A percentile compares a stretch with the other conserved stretches of the same genome.
Evolutionary conservation across 2,113 vertebrate species (phyloP).

Genomic region (Ammodytes marinus): DNA sequence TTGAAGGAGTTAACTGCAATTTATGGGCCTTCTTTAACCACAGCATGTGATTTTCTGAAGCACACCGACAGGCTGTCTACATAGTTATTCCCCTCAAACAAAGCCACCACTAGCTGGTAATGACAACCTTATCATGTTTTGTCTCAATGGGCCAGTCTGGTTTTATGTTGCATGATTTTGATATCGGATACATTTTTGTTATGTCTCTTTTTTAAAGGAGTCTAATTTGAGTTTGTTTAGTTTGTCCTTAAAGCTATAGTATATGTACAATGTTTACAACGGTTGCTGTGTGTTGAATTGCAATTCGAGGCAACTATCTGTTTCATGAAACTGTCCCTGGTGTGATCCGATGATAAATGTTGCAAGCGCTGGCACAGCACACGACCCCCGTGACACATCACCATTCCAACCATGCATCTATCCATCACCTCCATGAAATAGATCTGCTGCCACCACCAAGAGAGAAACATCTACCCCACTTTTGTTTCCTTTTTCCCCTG

Average conservation of each 20-base stretch:
- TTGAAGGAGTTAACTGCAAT: conserved; percentile 18
- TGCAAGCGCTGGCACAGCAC: conserved; percentile 21
- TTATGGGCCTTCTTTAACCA: neutral
- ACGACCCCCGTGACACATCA: conserved; percentile 47
- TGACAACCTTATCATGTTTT: conserved; percentile 11
- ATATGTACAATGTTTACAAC: neutral
- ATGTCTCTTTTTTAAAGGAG: neutral
- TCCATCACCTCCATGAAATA: conserved; percentile 27
- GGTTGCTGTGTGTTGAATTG: neutral
- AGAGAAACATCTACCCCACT: conserved; percentile 21
- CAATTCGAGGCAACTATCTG: neutral
- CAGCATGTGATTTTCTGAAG: conserved; percentile 37
- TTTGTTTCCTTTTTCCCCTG: conserved; percentile 12
- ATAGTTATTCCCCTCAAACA: conserved; percentile 24
- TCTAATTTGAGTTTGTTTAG: neutral
- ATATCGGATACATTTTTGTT: conserved; percentile 3
- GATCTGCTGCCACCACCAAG: neutral
- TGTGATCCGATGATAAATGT: conserved; percentile 56
- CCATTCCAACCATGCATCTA: conserved; percentile 22
- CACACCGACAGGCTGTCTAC: conserved; percentile 14
- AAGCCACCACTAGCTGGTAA: conserved; percentile 13
- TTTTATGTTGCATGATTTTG: neutral
- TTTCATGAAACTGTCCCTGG: conserved; percentile 2
- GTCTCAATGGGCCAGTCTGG: neutral
- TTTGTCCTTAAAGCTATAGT: neutral